These are phyloP conservation scores for Microctonus hyperodae DNA, from an alignment of 2,888 invertebrate genomes.

Conservation along the genomic window DNA sequence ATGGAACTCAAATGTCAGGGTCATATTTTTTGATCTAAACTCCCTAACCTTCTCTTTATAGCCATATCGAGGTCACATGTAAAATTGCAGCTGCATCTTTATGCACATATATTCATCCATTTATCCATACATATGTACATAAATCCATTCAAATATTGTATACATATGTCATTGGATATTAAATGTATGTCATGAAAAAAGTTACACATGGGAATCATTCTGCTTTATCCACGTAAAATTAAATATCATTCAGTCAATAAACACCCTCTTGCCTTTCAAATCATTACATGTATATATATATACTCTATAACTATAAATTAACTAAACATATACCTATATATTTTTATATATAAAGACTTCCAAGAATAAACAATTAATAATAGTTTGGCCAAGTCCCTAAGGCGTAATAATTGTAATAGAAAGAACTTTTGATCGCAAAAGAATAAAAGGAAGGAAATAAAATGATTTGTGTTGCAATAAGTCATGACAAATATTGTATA, in stretches of 20 bases:
- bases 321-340: background rate
- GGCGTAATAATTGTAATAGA: background rate
- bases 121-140: background rate
- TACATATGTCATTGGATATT: background rate
- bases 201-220: background rate
- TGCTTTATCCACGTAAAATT: conserved; percentile 13
- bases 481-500: background rate
- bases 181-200: background rate
- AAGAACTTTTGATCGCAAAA: too few species aligned
- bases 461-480: background rate
- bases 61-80: conserved; percentile 5
- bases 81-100: conserved; percentile 18
- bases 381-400: background rate
- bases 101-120: background rate
- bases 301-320: background rate
- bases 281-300: too few species aligned
- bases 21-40: conserved; percentile 2
- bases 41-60: background rate
- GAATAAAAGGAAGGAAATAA: background rate
- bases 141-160: background rate
- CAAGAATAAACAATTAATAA: background rate
- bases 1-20: conserved; percentile 6
- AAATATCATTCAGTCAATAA: conserved; percentile 2
- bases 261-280: conserved; percentile 10
- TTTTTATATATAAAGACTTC: background rate